Conservation (phyloP, 2,113 vertebrate species). For the Chrysochloris asiatica region DNA sequence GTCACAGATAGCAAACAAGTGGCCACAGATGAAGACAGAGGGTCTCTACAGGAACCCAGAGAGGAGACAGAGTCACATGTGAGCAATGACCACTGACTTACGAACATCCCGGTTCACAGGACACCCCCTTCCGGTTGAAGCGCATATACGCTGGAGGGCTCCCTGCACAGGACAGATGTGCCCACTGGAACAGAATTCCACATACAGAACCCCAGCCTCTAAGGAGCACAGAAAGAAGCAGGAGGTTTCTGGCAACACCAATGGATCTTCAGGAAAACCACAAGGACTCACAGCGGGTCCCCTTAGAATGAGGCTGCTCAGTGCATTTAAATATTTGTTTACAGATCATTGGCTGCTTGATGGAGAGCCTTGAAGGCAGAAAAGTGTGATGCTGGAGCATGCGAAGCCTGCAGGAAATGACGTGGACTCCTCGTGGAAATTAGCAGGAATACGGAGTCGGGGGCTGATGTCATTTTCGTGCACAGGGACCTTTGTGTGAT, state of each 20-base stretch:
- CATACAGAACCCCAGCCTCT: not conserved
- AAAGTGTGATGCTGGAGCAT: not conserved
- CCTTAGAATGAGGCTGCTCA: not conserved
- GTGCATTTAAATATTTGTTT: not conserved
- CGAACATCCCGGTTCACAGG: no score
- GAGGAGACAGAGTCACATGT: not conserved
- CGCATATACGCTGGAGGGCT: rapidly evolving
- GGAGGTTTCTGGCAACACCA: not conserved
- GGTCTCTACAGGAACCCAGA: not conserved
- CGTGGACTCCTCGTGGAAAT: not conserved
- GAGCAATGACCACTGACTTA: rapidly evolving
- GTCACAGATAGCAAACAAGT: not conserved
- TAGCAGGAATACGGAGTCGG: rapidly evolving
- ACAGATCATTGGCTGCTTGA: not conserved
- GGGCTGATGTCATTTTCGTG: rapidly evolving
- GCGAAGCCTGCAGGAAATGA: not conserved
- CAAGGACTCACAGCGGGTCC: not conserved
- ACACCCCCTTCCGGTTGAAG: no score
- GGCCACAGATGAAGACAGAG: rapidly evolving
- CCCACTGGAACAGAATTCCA: not conserved
- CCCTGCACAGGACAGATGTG: rapidly evolving
- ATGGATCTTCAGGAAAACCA: not conserved
- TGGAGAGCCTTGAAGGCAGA: not conserved
- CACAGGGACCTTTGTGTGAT: no score
- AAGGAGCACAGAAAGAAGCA: not conserved